Base-by-base conservation (phyloP, 2,113 vertebrate genomes). In the Paedocypris sp. region DNA sequence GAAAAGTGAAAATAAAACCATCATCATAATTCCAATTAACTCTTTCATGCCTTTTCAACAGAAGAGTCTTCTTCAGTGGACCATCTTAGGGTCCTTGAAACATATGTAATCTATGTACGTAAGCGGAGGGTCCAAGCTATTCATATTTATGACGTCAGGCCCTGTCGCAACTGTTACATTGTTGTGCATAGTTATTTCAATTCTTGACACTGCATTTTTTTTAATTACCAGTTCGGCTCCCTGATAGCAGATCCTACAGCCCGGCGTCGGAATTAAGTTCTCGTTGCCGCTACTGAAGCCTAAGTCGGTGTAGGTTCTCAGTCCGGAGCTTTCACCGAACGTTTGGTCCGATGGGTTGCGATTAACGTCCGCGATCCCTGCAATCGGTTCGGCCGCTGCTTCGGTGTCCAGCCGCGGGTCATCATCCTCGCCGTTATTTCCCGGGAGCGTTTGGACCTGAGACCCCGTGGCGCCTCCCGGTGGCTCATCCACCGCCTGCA, bases 231-330 rank as follows among this genome's bases (percentile, higher is more conserved):
- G 92, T 71, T 94, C 91, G 2, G 88, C 82, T 66, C 90, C 91
- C 62, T 94, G 92, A 79, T 94, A 93, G 84, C 92, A 94, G 78
- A 94, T 94, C 78, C 92, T 80, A 78, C 92, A 94, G 83, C 89
- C 90, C 66, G 88, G 90, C 47, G 85, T 88, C 71, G 83, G 87
- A 73, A 83, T 84, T 79, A 85, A 83, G 53, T 66, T 81, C 18
- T 86, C 83, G 76, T 81, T 85, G 82, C 85, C 84, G 83, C 86
- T 85, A 82, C 75, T 85, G 2, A 85, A 89, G 62, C 79, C 77
- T 68, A 73, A n/a, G n/a, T n/a, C 67, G 26, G 73, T 75, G 70
- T 80, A 73, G 31, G 62, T 20, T 54, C 68, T 64, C 39, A 75
- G 54, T 62, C 69, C 45, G 62, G 62, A 66, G 18, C 53, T 73